Evolutionary conservation across 2,797 vertebrate species (phyloP), one percentile per base, ranked within the genome.

Genomic region (Mustela erminea): DNA sequence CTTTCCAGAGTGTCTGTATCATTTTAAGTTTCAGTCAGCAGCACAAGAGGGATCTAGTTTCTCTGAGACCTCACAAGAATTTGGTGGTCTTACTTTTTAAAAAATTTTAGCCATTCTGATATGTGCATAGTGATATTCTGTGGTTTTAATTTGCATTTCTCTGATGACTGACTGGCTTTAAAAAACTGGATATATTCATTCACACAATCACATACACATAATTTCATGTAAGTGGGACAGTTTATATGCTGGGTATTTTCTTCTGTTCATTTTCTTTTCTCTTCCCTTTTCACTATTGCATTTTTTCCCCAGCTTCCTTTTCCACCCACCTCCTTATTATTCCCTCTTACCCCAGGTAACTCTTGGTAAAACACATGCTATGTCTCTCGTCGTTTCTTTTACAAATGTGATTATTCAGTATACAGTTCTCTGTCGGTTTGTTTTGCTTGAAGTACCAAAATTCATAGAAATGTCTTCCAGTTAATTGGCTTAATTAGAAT

Each of bases 11-110:
- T 41, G 52, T 52, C 3, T 74, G 14, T 7, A 43, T 29, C 56
- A 25, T 49, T 43, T 60, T 58, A 17, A 3, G 29, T 56, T 85
- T 41, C 89, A 8, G n/a, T 6, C 62, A 77, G 25, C 27, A 68
- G 13, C 0, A 6, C 12, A 6, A 0, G 32, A 82, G 10, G 64
- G 68, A 52, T 64, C 54, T 12, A 21, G 13, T 60, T 83, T 72
- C 46, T 82, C 46, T 54, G 46, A 25, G 82, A 75, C 60, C 32
- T 81, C 43, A 70, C 2, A 21, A 74, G 38, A 29, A 52, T 35
- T 41, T 29, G 1, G 3, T 35, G 68, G 27, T 41, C 0, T 68
- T 1, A 27, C 15, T 38, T 41, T 62, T 60, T 21, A 0, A n/a
- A 54, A 78, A 54, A 15, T n/a, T 95, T 72, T 15, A 77, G 91